Evolutionary conservation across 2,113 vertebrate species (phyloP), one percentile per base, ranked within the genome.

Genomic region (Calidris pugnax): DNA sequence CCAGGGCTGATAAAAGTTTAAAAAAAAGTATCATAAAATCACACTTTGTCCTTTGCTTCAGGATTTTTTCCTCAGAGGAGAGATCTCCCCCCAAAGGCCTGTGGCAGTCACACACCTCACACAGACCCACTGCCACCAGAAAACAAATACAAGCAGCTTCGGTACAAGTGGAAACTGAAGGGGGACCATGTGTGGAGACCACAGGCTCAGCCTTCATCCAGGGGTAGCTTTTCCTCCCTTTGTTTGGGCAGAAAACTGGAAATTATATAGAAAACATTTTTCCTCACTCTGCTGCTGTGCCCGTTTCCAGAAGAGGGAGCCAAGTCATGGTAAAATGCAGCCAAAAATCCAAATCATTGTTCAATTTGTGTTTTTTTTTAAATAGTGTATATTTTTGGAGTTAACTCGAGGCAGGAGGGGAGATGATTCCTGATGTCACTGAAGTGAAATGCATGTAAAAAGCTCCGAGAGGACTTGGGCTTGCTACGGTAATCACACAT

Each of bases 271-370:
- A 20, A 87, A 72, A 9, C 45, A 10, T 71, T 87, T 90, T 77
- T 77, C 73, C 50, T 90, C 57, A 14, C 15, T 92, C 86, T 92
- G 96, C 88, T 93, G 45, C 92, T 60, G 83, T 72, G 53, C 12
- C 56, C 6, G 0, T 85, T 95, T 93, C 96, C 96, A 95, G 96
- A 96, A 96, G 95, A 95, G 89, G 92, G 90, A 97, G 97, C 83
- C 96, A 92, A 87, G 86, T 14, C 48, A 43, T 21, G 76, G 53
- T 9, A 72, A 89, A 87, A 68, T 3, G 30, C 73, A 78, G 73
- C 59, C 94, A 81, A 86, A 96, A 91, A 43, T 30, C 33, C 33
- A 67, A 85, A n/a, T n/a, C 17, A 24, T 15, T 80, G 43, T 53
- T 91, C 28, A 27, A 1, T 3, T 2, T 8, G 30, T 5, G 4